Evolutionary conservation across 2,888 invertebrate species (phyloP), one percentile per base, ranked within the genome.

Genomic region (Salticus scenicus): DNA sequence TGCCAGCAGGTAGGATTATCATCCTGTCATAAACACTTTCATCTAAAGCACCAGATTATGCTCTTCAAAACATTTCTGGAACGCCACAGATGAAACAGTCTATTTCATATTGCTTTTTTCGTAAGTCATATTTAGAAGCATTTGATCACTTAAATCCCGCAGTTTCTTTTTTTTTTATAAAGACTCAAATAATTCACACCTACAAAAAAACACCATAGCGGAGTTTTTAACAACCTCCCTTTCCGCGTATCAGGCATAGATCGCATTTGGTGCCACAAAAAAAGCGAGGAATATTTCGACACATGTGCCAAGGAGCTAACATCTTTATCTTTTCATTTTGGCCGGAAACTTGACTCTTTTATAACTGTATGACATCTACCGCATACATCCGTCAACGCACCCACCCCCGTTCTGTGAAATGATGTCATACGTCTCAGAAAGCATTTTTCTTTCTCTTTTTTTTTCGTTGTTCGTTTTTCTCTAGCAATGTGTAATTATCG

Each of bases 311-410:
- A 24, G 57, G 12, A 24, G 24, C 24, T 31, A 80, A 81, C 80
- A 74, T 81, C 80, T 81, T 69, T 28, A 81, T 81, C 57, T 20
- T 74, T 20, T 74, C 69, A 28, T 41, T 28, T 37, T n/a, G 57
- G 72, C 83, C 72, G 83, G 83, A 83, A 77, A 83, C 77, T 42
- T 28, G 83, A 72, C 77, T n/a, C 57, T 63, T 37, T 76, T 66
- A 70, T 33, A 47, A 71, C 47, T 31, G 69, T 33, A 30, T 33
- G 72, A 77, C 77, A 37, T 42, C 71, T 69, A 47, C 67, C 57
- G 63, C 74, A 41, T 74, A 30, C 66, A 81, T 75, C 82, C 71
- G 41, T 76, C 82, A 82, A 12, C 31, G 67, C n/a, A 24, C 1
- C 28, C 20, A 14, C 41, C 63, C 69, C 69, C 75, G 57, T 64